Evolutionary conservation across 2,797 vertebrate genomes (phyloP).

Genomic region (Enteromius mattozi): DNA sequence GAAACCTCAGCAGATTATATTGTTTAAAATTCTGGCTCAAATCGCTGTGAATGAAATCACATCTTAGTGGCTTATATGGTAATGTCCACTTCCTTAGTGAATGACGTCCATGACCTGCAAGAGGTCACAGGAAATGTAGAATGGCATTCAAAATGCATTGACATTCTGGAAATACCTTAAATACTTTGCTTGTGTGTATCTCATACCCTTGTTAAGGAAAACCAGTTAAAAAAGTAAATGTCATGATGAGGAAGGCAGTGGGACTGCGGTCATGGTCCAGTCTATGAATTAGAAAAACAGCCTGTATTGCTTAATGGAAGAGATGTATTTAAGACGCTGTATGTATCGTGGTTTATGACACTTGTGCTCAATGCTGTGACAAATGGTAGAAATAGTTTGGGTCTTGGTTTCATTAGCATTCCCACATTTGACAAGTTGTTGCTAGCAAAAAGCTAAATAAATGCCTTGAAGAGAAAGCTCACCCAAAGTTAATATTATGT

Average conservation of each 20-base stretch:
- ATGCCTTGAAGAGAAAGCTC: neutral
- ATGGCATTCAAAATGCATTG: neutral
- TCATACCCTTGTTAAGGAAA: neutral
- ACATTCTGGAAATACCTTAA: neutral
- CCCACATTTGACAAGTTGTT: neutral
- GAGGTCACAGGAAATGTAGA: neutral
- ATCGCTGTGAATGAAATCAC: neutral
- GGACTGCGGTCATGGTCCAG: neutral
- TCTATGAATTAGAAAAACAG: neutral
- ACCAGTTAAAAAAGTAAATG: neutral
- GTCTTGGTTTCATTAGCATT: neutral
- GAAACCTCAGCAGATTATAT: neutral
- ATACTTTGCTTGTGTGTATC: neutral
- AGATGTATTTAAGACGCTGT: neutral
- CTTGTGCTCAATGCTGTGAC: neutral
- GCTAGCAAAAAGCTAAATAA: neutral
- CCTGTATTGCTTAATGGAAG: neutral
- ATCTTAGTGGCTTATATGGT: neutral
- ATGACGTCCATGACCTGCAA: neutral
- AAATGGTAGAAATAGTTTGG: neutral
- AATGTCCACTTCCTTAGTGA: neutral
- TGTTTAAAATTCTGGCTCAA: neutral
- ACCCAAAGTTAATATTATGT: neutral
- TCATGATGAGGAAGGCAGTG: conserved; percentile 1
- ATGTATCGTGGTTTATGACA: neutral